A percentile compares a stretch with the other conserved stretches of the same genome.
phyloP scores from a whole-genome alignment of 2,888 invertebrate genomes.

The Eutolmus rufibarbis region DNA sequence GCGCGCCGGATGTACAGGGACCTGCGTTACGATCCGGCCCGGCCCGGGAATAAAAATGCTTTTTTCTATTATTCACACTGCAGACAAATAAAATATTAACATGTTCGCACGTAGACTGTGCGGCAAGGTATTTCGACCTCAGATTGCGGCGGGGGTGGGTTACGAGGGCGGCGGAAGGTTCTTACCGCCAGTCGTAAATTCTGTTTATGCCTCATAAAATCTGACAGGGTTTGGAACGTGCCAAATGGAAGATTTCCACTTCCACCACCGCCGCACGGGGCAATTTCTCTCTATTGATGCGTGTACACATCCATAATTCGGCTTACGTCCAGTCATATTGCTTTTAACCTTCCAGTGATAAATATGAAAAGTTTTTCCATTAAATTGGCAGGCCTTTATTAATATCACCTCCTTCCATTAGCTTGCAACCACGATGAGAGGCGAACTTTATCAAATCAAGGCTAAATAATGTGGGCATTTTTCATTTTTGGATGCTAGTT shows the following conservation, averaged over 20 bases:
- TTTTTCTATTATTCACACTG: conserved; percentile 35
- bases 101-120: conserved; percentile 19
- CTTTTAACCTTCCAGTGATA: conserved; percentile 25
- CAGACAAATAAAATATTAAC: conserved; percentile 40
- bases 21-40: background rate
- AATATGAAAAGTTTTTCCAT: conserved; percentile 33
- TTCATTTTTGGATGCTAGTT: background rate
- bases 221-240: conserved; percentile 40
- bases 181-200: conserved; percentile 37
- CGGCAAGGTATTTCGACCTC: conserved; percentile 32
- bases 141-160: background rate
- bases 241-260: conserved; percentile 36
- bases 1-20: background rate
- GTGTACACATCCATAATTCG: conserved; percentile 37
- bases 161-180: background rate
- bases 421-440: background rate
- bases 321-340: conserved; percentile 5
- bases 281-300: conserved; percentile 38
- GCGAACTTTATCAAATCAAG: background rate
- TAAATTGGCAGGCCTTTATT: conserved; percentile 30
- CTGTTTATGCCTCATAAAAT: conserved; percentile 42
- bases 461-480: background rate
- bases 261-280: background rate
- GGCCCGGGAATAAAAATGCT: conserved; percentile 1
- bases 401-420: background rate